Percentiles rank a stretch among this genome's conserved stretches.
phyloP scores from a whole-genome alignment of 2,797 vertebrate species.

The Chelmon rostratus region DNA sequence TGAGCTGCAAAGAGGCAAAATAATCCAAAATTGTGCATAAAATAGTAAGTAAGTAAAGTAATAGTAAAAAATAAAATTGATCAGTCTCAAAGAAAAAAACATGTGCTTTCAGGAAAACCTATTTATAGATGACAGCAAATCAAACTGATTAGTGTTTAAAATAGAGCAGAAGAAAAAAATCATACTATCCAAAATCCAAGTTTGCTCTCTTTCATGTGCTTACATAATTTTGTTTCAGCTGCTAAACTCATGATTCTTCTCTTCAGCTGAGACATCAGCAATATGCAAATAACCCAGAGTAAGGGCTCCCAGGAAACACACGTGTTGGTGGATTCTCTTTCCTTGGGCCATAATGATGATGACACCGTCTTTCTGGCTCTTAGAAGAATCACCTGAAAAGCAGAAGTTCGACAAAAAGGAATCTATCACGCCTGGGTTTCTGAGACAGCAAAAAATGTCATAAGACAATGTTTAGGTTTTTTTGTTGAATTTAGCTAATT shows the following conservation, averaged over 20 bases:
- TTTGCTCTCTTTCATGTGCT: background rate
- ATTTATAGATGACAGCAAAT: too few relatives aligned
- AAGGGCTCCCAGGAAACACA: conserved; percentile 26
- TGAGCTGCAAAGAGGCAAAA: background rate
- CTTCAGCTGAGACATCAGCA: conserved; percentile 47
- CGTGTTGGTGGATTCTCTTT: conserved; percentile 30
- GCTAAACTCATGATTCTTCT: conserved; percentile 16
- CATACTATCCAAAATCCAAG: background rate
- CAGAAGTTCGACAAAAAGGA: conserved; percentile 16
- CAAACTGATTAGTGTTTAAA: too few relatives aligned
- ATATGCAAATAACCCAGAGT: conserved; percentile 50
- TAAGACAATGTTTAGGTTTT: conserved; percentile 12
- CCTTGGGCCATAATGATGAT: conserved; percentile 9
- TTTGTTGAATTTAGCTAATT: conserved; percentile 22
- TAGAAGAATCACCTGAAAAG: conserved; percentile 21
- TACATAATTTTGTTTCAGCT: conserved; percentile 17
- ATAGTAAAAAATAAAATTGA: background rate
- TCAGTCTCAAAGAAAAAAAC: too few relatives aligned
- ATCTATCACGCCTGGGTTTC: conserved; percentile 21
- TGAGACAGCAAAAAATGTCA: conserved; percentile 7
- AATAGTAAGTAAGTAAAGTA: too few relatives aligned
- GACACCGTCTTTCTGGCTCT: conserved; percentile 21
- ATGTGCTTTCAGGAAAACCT: too few relatives aligned
- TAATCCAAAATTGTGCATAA: background rate
- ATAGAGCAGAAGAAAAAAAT: background rate